Evolutionary conservation across 1,140 invertebrate genomes (phyloP).

Genomic region (Anastrepha obliqua): DNA sequence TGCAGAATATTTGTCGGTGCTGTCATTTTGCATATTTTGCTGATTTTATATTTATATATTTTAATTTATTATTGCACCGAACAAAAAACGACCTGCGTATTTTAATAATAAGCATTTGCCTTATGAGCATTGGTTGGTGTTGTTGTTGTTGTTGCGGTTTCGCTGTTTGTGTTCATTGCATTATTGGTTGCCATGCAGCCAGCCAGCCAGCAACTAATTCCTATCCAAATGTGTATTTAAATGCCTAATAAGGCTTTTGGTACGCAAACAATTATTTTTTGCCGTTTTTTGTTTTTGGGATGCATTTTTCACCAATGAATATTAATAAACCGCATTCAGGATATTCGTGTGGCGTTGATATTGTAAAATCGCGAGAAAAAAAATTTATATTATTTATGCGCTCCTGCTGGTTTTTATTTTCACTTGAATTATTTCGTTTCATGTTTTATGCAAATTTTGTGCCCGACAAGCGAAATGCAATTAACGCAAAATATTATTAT

Average conservation of each 20-base stretch:
- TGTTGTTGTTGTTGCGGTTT: not conserved
- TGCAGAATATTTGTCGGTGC: constrained; percentile 9
- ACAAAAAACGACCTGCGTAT: not conserved
- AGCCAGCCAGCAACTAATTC: constrained; percentile 17
- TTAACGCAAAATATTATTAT: constrained; percentile 26
- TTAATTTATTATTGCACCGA: constrained; percentile 23
- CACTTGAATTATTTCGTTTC: constrained; percentile 30
- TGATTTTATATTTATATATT: constrained; percentile 39
- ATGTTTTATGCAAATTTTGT: constrained; percentile 47
- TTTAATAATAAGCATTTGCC: constrained; percentile 37
- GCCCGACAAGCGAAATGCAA: constrained; percentile 29
- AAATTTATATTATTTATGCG: constrained; percentile 41
- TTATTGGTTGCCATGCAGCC: constrained; percentile 40
- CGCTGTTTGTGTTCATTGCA: not conserved
- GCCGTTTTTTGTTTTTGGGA: not conserved
- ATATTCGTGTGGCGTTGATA: not conserved
- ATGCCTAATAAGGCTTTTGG: constrained; percentile 46
- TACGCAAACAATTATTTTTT: not conserved
- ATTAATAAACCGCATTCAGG: constrained; percentile 54
- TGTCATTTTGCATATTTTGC: constrained; percentile 25
- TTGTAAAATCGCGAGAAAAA: not conserved
- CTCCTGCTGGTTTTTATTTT: constrained; percentile 47
- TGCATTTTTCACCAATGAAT: constrained; percentile 43
- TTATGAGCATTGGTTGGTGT: not conserved
- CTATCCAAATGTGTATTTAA: constrained; percentile 41